phyloP scores from a whole-genome alignment of 2,888 invertebrate species.

The Sphaerophoria rueppellii region DNA sequence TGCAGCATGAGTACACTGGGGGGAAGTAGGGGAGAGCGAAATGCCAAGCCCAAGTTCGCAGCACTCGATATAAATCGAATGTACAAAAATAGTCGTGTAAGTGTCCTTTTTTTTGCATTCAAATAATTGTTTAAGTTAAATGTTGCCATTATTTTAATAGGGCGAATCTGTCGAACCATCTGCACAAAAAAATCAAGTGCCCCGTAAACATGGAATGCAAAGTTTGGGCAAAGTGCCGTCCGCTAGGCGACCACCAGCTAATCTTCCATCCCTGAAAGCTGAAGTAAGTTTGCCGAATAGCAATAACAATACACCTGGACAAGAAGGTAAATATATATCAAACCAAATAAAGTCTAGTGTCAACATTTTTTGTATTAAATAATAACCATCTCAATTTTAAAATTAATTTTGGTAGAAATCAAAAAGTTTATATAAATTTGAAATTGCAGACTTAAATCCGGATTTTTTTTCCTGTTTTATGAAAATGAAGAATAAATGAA shows the following conservation, averaged over 20 bases:
- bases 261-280: conserved; percentile 99
- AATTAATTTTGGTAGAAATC: too few relatives aligned
- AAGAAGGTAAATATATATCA: conserved; percentile 75
- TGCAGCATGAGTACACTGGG: conserved; percentile 83
- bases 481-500: too few relatives aligned
- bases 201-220: conserved; percentile 99
- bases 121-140: conserved; percentile 13
- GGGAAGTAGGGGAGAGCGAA: conserved; percentile 83
- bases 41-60: conserved; percentile 95
- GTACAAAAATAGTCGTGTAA: conserved; percentile 93
- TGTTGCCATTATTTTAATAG: conserved; percentile 81
- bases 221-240: conserved; percentile 99
- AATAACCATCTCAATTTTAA: too few relatives aligned
- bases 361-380: too few relatives aligned
- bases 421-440: too few relatives aligned
- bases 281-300: conserved; percentile 86
- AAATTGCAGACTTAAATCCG: too few relatives aligned
- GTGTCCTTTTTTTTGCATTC: conserved; percentile 78
- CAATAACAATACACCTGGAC: conserved; percentile 77
- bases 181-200: conserved; percentile 93
- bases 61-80: conserved; percentile 99
- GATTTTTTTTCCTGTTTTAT: too few relatives aligned
- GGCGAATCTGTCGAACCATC: conserved; percentile 94
- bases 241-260: conserved; percentile 98
- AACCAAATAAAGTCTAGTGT: background rate